A percentile compares a stretch with the other conserved stretches of the same genome.
These are phyloP conservation scores for Sebastes schlegelii DNA, from an alignment of 2,113 vertebrate species.

Conservation along the genomic window DNA sequence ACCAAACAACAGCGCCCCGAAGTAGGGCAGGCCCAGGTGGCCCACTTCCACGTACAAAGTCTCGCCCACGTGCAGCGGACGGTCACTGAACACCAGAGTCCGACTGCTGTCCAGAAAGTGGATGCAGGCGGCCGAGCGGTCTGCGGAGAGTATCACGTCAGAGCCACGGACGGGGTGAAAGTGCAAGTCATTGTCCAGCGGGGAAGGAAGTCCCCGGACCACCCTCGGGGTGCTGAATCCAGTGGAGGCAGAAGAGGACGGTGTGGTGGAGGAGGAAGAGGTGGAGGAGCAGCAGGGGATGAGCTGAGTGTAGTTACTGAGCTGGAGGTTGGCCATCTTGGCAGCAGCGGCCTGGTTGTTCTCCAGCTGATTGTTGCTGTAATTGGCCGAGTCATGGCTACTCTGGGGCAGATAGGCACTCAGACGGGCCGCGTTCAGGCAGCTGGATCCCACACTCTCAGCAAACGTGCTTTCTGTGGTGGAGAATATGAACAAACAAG, in stretches of 20 bases:
- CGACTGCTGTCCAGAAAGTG: slow-evolving; percentile 93
- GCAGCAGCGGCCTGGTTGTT: slow-evolving; percentile 94
- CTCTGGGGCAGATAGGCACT: slow-evolving; percentile 94
- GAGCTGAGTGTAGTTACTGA: slow-evolving; percentile 87
- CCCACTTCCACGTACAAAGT: slow-evolving; percentile 94
- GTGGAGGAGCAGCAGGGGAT: slow-evolving; percentile 89
- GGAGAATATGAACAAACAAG: slow-evolving; percentile 50
- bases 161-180: slow-evolving; percentile 93
- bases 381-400: slow-evolving; percentile 97
- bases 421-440: slow-evolving; percentile 90
- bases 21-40: slow-evolving; percentile 92
- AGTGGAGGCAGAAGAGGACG: slow-evolving; percentile 73
- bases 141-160: slow-evolving; percentile 92
- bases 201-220: slow-evolving; percentile 77
- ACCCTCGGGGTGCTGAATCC: slow-evolving; percentile 69
- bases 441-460: slow-evolving; percentile 92
- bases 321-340: slow-evolving; percentile 93
- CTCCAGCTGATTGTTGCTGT: slow-evolving; percentile 98
- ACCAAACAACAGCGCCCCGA: slow-evolving; percentile 92
- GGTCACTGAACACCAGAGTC: slow-evolving; percentile 95
- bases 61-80: slow-evolving; percentile 92
- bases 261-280: slow-evolving; percentile 52
- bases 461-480: slow-evolving; percentile 94
- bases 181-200: slow-evolving; percentile 92
- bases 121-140: slow-evolving; percentile 91